Conservation (phyloP, 2,888 invertebrate species). For the Dicranocentrus wangi region DNA sequence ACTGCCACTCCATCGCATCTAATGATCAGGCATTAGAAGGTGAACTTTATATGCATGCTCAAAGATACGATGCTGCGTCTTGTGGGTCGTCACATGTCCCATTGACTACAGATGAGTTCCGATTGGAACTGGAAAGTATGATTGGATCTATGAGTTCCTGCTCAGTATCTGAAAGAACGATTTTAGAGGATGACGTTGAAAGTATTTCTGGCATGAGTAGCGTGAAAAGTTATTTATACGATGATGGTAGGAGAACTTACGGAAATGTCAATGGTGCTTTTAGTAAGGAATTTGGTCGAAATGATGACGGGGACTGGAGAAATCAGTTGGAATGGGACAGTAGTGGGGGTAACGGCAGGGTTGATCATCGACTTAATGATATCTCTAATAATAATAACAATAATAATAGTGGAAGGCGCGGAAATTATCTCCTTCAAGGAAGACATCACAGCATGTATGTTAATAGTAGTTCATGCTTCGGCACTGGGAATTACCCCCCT, state of each 20-base stretch:
- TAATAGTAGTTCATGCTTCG: constrained; percentile 29
- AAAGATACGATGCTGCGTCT: constrained; percentile 41
- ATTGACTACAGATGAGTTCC: constrained; percentile 64
- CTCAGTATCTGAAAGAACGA: constrained; percentile 23
- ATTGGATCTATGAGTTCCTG: constrained; percentile 65
- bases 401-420: constrained; percentile 2
- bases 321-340: constrained; percentile 42
- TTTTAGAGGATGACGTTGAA: constrained; percentile 30
- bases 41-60: constrained; percentile 27
- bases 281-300: constrained; percentile 14
- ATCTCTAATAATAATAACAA: neutral
- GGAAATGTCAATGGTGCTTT: constrained; percentile 17
- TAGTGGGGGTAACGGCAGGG: constrained; percentile 23
- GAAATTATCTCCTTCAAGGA: constrained; percentile 35
- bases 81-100: constrained; percentile 34
- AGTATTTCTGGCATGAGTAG: constrained; percentile 51
- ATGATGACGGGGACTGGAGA: constrained; percentile 51
- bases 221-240: constrained; percentile 36
- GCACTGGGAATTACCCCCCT: neutral
- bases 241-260: neutral
- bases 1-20: constrained; percentile 41
- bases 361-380: neutral
- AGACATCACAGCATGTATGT: constrained; percentile 59
- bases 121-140: constrained; percentile 69
- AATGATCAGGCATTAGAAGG: constrained; percentile 44